Percentiles rank a stretch among this genome's conserved stretches.
Evolutionary conservation across 2,797 vertebrate species (phyloP).

Genomic region (Channa striata): DNA sequence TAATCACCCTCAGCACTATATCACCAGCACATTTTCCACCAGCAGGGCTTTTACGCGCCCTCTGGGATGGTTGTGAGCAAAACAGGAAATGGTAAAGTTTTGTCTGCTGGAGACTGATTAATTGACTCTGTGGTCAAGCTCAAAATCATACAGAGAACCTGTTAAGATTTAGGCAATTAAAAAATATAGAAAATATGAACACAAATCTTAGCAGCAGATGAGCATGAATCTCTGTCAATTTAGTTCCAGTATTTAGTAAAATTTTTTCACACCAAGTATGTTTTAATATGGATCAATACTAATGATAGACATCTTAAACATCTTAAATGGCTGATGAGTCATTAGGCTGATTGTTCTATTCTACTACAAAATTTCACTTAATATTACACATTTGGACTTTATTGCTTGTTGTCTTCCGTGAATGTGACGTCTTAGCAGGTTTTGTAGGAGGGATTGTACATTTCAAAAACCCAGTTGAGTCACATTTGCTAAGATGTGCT

Average conservation of each 20-base stretch:
- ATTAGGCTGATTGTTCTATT: too few species aligned
- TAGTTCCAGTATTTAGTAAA: background rate
- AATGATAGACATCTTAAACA: background rate
- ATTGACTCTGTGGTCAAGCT: slow-evolving; percentile 16
- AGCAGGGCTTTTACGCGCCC: slow-evolving; percentile 37
- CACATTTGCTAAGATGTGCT: slow-evolving; percentile 2
- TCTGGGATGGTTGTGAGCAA: slow-evolving; percentile 43
- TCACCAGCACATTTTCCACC: slow-evolving; percentile 58
- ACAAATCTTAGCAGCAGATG: background rate
- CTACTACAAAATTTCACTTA: too few species aligned
- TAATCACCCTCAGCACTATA: slow-evolving; percentile 60
- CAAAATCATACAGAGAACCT: slow-evolving; percentile 9
- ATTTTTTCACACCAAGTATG: background rate
- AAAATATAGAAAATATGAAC: background rate
- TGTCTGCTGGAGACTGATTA: slow-evolving; percentile 40
- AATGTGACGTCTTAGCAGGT: slow-evolving; percentile 6
- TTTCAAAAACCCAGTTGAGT: too few species aligned
- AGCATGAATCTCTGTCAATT: background rate
- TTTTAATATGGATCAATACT: background rate
- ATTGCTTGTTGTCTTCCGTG: slow-evolving; percentile 19
- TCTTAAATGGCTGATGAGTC: too few species aligned
- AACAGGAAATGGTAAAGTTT: slow-evolving; percentile 53
- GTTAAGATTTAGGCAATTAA: too few species aligned
- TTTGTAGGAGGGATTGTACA: too few species aligned
- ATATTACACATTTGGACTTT: too few species aligned